A percentile compares a stretch with the other conserved stretches of the same genome.
Evolutionary conservation across 1,140 invertebrate genomes (phyloP).

Genomic region (Eupristina koningsbergeri): DNA sequence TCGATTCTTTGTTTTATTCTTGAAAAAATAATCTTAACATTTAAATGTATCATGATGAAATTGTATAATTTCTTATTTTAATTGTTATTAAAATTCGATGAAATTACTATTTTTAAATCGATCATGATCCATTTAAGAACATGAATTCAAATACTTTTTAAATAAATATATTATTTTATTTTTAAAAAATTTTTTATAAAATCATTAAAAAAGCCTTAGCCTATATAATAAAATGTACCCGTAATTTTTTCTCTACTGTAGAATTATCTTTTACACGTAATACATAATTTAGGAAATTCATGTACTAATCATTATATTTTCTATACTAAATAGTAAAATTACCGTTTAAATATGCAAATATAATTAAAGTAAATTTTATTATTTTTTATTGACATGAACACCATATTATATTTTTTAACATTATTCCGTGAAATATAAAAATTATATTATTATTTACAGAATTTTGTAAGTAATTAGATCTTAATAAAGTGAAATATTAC

Average conservation of each 20-base stretch:
- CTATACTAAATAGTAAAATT: not conserved
- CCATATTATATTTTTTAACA: not conserved
- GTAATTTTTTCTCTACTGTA: not conserved
- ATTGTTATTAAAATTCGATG: too few species aligned
- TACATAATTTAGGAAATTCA: constrained; percentile 8
- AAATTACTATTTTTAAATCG: too few species aligned
- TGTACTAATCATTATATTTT: not conserved
- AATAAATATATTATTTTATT: not conserved
- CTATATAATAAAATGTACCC: not conserved
- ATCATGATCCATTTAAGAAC: too few species aligned
- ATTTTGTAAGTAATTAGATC: too few species aligned
- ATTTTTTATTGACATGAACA: not conserved
- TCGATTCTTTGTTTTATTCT: too few species aligned
- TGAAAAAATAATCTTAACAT: too few species aligned
- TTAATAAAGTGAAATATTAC: too few species aligned
- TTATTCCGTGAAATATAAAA: too few species aligned
- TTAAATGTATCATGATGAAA: too few species aligned
- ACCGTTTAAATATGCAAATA: not conserved
- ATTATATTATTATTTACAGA: too few species aligned
- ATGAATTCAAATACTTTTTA: not conserved
- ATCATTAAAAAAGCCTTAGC: not conserved
- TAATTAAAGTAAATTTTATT: not conserved
- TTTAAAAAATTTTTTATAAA: not conserved
- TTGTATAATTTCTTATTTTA: too few species aligned
- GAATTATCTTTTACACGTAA: not conserved